phyloP scores from a whole-genome alignment of 2,113 vertebrate genomes.

The Dunckerocampus dactyliophorus region DNA sequence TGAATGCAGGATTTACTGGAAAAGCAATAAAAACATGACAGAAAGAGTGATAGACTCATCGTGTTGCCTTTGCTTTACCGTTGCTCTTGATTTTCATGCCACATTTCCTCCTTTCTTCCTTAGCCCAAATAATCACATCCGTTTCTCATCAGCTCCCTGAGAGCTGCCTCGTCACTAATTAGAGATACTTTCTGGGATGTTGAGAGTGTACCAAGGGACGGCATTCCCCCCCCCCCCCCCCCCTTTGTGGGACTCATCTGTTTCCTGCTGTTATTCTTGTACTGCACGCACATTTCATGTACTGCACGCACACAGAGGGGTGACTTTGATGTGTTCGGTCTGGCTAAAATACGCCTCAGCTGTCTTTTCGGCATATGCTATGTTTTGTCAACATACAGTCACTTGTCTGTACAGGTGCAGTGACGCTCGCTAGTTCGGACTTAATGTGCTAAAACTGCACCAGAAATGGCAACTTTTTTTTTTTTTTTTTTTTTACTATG shows the following conservation, averaged over 20 bases:
- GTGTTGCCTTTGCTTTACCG: constrained; percentile 18
- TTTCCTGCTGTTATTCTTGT: constrained; percentile 68
- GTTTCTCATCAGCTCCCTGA: constrained; percentile 56
- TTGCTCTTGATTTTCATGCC: constrained; percentile 24
- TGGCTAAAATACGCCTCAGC: constrained; percentile 52
- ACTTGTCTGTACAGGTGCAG: not conserved
- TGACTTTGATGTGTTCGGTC: constrained; percentile 42
- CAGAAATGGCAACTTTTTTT: too few species aligned
- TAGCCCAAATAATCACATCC: constrained; percentile 67
- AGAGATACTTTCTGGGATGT: constrained; percentile 63
- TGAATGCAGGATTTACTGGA: constrained; percentile 33
- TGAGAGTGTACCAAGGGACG: constrained; percentile 54
- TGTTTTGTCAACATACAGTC: constrained; percentile 11
- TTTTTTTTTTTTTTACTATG: too few species aligned
- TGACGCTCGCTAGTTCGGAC: too few species aligned
- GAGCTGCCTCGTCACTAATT: constrained; percentile 66
- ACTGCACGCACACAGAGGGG: constrained; percentile 41
- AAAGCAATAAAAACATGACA: constrained; percentile 33
- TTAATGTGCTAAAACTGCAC: too few species aligned
- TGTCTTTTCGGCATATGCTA: constrained; percentile 38
- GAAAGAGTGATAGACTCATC: constrained; percentile 24
- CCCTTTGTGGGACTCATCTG: constrained; percentile 63
- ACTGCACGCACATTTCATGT: too few species aligned
- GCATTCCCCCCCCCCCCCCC: too few species aligned
- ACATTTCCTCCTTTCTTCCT: constrained; percentile 16